phyloP scores from a whole-genome alignment of 2,113 vertebrate species.

The Cyprinodon variegatus region DNA sequence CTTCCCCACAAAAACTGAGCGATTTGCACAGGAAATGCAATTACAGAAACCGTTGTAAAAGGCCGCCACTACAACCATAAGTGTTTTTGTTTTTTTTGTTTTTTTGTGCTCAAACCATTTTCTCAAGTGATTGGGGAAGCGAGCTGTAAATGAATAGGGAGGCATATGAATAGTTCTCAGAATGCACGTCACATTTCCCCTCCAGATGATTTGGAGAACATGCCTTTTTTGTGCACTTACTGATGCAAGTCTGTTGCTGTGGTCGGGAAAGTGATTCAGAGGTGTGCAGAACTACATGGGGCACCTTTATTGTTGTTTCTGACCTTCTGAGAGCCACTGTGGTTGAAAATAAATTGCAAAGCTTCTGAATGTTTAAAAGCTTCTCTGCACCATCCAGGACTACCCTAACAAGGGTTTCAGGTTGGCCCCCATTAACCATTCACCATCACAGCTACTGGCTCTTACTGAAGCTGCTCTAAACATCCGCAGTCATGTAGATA shows the following conservation, averaged over 20 bases:
- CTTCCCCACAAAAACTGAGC: constrained; percentile 50
- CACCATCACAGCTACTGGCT: constrained; percentile 77
- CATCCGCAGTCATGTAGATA: constrained; percentile 9
- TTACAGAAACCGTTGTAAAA: constrained; percentile 64
- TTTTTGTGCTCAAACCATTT: constrained; percentile 70
- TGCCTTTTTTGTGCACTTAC: constrained; percentile 36
- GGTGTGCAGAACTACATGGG: constrained; percentile 18
- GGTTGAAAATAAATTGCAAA: constrained; percentile 11
- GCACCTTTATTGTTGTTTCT: constrained; percentile 33
- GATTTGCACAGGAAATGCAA: constrained; percentile 75
- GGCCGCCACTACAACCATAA: constrained; percentile 66
- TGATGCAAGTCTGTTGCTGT: constrained; percentile 33
- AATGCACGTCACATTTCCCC: constrained; percentile 61
- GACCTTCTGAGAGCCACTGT: constrained; percentile 8
- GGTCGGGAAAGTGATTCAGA: constrained; percentile 28
- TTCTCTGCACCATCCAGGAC: background rate
- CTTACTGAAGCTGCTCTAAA: constrained; percentile 27
- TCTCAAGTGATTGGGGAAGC: constrained; percentile 77
- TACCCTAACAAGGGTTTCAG: constrained; percentile 19
- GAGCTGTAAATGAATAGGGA: constrained; percentile 67
- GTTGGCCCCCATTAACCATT: constrained; percentile 62
- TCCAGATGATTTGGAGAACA: constrained; percentile 44
- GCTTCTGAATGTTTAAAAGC: constrained; percentile 32
- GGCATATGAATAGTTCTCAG: constrained; percentile 64
- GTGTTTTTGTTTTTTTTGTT: constrained; percentile 71